Conservation (phyloP, 2,113 vertebrate species). For the Cnemophilus loriae region DNA sequence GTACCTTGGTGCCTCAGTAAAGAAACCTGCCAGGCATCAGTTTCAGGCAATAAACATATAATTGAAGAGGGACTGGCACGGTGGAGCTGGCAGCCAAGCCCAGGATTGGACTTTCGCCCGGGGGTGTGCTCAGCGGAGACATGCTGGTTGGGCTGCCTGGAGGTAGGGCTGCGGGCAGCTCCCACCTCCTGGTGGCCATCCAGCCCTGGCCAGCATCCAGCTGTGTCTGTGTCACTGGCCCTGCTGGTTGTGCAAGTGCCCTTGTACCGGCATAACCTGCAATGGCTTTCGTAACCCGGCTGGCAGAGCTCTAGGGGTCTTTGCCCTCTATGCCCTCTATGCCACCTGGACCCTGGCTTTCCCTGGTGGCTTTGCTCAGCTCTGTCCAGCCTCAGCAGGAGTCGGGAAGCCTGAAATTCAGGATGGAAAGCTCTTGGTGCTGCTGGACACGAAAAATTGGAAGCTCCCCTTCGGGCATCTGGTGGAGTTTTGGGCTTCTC, state of each 20-base stretch:
- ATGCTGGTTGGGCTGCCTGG: neutral
- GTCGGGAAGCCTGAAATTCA: fast-evolving
- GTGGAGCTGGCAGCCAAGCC: neutral
- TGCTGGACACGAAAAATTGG: neutral
- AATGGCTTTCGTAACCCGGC: fast-evolving
- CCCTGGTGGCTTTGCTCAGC: neutral
- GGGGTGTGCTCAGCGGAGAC: neutral
- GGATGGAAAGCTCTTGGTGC: neutral
- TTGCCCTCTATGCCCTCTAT: neutral
- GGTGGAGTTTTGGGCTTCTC: neutral
- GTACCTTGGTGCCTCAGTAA: neutral
- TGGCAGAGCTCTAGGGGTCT: fast-evolving
- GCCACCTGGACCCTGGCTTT: fast-evolving
- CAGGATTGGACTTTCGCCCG: neutral
- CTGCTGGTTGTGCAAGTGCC: neutral
- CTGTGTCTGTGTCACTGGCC: neutral
- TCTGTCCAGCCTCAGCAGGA: fast-evolving
- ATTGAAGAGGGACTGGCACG: fast-evolving
- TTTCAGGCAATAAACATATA: neutral
- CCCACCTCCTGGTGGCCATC: neutral
- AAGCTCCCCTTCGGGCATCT: neutral
- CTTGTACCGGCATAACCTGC: fast-evolving
- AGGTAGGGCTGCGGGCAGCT: neutral
- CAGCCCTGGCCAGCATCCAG: neutral
- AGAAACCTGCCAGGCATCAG: neutral